These are phyloP conservation scores for Caenorhabditis sp. DNA, from an alignment of 2,888 invertebrate genomes.

Conservation along the genomic window DNA sequence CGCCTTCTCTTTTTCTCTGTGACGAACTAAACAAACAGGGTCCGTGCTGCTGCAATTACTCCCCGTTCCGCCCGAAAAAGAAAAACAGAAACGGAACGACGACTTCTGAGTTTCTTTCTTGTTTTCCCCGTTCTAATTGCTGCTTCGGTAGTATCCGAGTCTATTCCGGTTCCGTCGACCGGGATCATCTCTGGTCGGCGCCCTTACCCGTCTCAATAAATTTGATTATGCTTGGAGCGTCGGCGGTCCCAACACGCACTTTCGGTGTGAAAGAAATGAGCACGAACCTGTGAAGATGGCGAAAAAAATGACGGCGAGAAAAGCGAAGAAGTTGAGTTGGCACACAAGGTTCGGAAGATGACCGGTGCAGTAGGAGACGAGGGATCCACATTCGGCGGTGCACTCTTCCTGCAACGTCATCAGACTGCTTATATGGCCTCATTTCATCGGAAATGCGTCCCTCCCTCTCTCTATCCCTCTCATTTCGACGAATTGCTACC, in stretches of 20 bases:
- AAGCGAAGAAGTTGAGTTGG: slow-evolving; percentile 49
- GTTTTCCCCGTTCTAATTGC: slow-evolving; percentile 24
- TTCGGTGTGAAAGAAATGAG: background rate
- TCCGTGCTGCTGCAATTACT: slow-evolving; percentile 53
- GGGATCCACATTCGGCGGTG: slow-evolving; percentile 38
- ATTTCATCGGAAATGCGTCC: slow-evolving; percentile 15
- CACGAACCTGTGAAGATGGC: slow-evolving; percentile 56
- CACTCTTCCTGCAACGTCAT: slow-evolving; percentile 53
- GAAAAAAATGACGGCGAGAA: slow-evolving; percentile 49
- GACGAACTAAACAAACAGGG: slow-evolving; percentile 47
- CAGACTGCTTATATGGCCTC: background rate
- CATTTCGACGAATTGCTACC: too few relatives aligned
- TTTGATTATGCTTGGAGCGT: slow-evolving; percentile 16
- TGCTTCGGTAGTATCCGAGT: slow-evolving; percentile 22
- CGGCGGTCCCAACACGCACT: background rate
- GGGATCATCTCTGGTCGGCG: slow-evolving; percentile 27
- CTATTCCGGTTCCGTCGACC: background rate
- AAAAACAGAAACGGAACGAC: slow-evolving; percentile 24
- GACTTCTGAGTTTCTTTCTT: slow-evolving; percentile 7
- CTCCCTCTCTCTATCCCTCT: too few relatives aligned
- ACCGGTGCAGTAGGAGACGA: slow-evolving; percentile 55
- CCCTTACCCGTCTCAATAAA: slow-evolving; percentile 18
- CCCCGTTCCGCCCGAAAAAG: background rate
- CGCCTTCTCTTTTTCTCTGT: slow-evolving; percentile 15
- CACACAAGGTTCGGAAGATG: slow-evolving; percentile 47